Conservation (phyloP, 2,113 vertebrate genomes). For the Miniopterus natalensis region DNA sequence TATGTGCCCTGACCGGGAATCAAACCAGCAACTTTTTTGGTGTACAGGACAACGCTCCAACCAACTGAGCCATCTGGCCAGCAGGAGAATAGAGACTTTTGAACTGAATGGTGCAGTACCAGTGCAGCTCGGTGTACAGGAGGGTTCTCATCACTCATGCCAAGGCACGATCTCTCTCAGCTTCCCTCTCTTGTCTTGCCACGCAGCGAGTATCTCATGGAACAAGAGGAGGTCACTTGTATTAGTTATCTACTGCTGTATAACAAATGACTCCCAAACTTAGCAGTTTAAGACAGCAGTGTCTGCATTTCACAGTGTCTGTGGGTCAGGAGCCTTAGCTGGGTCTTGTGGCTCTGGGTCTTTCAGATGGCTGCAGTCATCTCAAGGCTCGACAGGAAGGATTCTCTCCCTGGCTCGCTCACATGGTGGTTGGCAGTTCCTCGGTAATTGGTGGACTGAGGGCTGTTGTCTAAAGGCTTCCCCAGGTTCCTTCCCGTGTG, state of each 20-base stretch:
- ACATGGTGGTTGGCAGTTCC: background rate
- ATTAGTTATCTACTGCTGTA: background rate
- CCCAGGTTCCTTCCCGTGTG: background rate
- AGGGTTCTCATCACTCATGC: background rate
- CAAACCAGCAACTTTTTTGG: too few species aligned
- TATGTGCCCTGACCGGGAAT: too few species aligned
- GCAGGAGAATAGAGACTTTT: background rate
- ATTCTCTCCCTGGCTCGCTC: background rate
- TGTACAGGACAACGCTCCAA: too few species aligned
- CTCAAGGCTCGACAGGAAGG: background rate
- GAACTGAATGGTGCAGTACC: background rate
- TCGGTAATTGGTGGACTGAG: background rate
- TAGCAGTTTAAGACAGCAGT: background rate
- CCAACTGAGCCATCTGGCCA: too few species aligned
- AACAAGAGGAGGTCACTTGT: background rate
- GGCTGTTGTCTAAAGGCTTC: background rate
- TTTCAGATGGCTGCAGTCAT: background rate
- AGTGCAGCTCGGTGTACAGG: background rate
- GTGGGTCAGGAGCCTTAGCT: background rate
- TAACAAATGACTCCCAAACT: constrained; percentile 20
- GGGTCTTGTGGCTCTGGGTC: background rate
- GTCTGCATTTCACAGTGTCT: background rate
- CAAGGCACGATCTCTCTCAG: background rate
- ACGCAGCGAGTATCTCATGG: background rate
- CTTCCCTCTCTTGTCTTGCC: background rate